Evolutionary conservation across 1,140 invertebrate genomes (phyloP), one percentile per base, ranked within the genome.

Genomic region (Lordiphosa mommai): DNA sequence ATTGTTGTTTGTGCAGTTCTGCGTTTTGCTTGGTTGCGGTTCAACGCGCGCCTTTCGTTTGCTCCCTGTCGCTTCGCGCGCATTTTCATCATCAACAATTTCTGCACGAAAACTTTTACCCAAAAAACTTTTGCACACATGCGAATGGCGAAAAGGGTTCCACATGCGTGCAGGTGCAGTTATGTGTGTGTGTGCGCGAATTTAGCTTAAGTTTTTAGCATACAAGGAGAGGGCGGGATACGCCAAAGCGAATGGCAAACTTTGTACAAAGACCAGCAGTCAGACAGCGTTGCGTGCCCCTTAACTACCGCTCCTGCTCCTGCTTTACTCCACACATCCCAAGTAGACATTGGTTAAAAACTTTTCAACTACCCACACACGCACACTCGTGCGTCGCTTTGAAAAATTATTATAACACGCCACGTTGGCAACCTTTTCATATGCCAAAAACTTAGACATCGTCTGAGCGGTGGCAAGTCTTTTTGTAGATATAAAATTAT

Each of bases 321-420:
- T 3, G 1, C 27, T 16, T 2, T 5, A 10, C 12, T n/a, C 32
- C 2, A 9, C 14, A 9, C 3, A 32, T 61, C 48, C 65, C 76
- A 74, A 80, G 71, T 73, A 82, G 76, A 82, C 76, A 82, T 82
- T 82, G 76, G 76, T 84, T 82, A 82, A 82, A 82, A 82, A 82
- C 66, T 82, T 82, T 84, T 72, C 58, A 79, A 70, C 74, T 79
- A 74, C 65, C 56, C 60, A 43, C 50, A 48, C 56, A 55, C 52
- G 57, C 43, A 61, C 36, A 33, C 58, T 59, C 55, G 66, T 70
- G 65, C 58, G 57, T 71, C 56, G 72, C 51, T 60, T 43, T 84
- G 77, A 76, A 73, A 82, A 82, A 82, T 82, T 84, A 82, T 82
- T 82, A 82, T 84, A 84, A 84, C 77, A 70, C 77, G 76, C 76